Evolutionary conservation across 2,888 invertebrate species (phyloP).

Genomic region (Stegophylla sp.): DNA sequence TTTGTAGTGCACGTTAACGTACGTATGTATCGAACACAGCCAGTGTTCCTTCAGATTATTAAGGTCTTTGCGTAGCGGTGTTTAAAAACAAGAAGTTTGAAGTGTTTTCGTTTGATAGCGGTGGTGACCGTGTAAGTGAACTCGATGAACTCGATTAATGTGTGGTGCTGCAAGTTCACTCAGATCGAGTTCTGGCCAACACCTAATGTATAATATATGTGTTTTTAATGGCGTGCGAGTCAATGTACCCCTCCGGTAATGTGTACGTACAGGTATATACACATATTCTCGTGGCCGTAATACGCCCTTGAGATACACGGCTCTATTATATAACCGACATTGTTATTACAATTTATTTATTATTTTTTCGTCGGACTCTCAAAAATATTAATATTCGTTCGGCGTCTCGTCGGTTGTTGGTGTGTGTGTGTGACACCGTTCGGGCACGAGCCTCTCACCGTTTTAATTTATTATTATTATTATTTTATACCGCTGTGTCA

Average conservation of each 20-base stretch:
- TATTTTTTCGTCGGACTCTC: background rate
- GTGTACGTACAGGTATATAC: background rate
- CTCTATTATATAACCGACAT: slow-evolving; percentile 1
- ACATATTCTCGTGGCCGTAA: background rate
- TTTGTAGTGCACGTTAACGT: background rate
- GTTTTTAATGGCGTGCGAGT: background rate
- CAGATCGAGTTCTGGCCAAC: background rate
- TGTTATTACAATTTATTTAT: background rate
- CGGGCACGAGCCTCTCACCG: slow-evolving; percentile 26
- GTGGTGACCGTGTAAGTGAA: no score
- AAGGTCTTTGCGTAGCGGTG: background rate
- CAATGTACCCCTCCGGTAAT: background rate
- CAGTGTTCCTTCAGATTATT: background rate
- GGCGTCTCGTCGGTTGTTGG: background rate
- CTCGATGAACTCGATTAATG: no score
- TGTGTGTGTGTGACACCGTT: slow-evolving; percentile 26
- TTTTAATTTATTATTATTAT: background rate
- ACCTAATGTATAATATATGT: background rate
- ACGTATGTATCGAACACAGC: background rate
- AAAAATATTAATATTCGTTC: slow-evolving; percentile 28
- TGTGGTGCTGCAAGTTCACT: no score
- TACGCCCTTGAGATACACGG: slow-evolving; percentile 14
- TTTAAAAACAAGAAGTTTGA: no score
- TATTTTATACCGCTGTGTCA: background rate
- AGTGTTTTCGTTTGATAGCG: no score